These are phyloP conservation scores for Scomberomorus guttatus DNA, from an alignment of 2,797 vertebrate species.

Conservation along the genomic window DNA sequence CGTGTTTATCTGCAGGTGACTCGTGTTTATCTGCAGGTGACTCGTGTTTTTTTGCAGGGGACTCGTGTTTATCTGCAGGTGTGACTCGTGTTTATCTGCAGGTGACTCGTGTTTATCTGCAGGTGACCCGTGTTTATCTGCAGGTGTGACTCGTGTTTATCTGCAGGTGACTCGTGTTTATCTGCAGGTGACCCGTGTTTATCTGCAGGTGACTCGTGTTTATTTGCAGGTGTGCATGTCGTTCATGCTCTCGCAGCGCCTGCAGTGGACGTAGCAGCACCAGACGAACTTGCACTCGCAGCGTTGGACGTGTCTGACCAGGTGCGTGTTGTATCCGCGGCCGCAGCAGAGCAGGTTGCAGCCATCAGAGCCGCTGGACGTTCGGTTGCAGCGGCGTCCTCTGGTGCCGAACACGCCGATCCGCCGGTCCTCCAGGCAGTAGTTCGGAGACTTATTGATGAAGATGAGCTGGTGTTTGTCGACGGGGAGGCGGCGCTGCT, in stretches of 20 bases:
- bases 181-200: neutral
- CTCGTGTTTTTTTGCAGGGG: neutral
- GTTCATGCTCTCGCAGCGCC: slow-evolving; percentile 95
- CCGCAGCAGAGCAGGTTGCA: slow-evolving; percentile 98
- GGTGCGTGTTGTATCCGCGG: slow-evolving; percentile 95
- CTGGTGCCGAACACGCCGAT: slow-evolving; percentile 91
- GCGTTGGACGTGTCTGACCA: slow-evolving; percentile 92
- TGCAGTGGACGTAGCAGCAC: slow-evolving; percentile 97
- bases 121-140: neutral
- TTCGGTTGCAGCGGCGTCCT: slow-evolving; percentile 94
- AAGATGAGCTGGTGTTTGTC: slow-evolving; percentile 91
- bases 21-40: neutral
- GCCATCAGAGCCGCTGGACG: slow-evolving; percentile 88
- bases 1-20: neutral
- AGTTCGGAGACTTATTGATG: slow-evolving; percentile 95
- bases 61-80: neutral
- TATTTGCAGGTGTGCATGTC: slow-evolving; percentile 98
- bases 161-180: neutral
- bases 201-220: neutral
- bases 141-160: neutral
- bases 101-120: neutral
- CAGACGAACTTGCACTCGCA: slow-evolving; percentile 98
- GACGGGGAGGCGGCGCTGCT: slow-evolving; percentile 82
- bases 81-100: neutral
- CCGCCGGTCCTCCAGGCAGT: slow-evolving; percentile 92